Evolutionary conservation across 2,113 vertebrate genomes (phyloP).

Genomic region (Ageneiosus marmoratus): DNA sequence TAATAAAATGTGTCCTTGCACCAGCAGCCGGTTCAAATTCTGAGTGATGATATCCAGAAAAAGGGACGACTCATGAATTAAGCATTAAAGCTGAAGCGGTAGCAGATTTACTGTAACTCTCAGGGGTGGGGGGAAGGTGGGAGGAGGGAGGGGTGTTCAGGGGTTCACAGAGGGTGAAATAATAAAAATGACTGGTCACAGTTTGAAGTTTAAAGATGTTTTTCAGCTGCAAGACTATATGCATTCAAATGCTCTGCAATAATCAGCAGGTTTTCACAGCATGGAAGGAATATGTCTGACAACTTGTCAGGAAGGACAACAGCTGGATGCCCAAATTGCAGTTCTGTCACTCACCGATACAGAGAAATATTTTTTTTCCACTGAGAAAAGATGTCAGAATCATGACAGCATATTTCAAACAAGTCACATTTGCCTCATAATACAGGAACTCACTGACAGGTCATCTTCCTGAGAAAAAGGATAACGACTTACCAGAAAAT

Average conservation of each 20-base stretch:
- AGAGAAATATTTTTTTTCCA: not conserved
- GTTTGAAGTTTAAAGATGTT: not conserved
- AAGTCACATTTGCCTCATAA: slow-evolving; percentile 4
- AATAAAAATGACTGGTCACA: not conserved
- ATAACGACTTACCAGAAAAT: no score
- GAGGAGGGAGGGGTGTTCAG: no score
- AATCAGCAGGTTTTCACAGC: not conserved
- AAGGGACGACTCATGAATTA: slow-evolving; percentile 24
- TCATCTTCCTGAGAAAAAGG: not conserved
- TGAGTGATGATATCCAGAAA: slow-evolving; percentile 14
- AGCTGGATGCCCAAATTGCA: slow-evolving; percentile 23
- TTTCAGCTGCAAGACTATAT: not conserved
- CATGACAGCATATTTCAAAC: slow-evolving; percentile 23
- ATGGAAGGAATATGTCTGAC: not conserved
- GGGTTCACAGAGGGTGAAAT: not conserved
- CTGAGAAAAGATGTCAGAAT: slow-evolving; percentile 21
- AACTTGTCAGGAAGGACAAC: slow-evolving; percentile 27
- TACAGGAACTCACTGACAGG: slow-evolving; percentile 10
- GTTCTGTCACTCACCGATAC: slow-evolving; percentile 6
- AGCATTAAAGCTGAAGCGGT: not conserved
- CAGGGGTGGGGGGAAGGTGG: not conserved
- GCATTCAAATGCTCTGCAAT: slow-evolving; percentile 2
- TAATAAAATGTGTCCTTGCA: slow-evolving; percentile 65
- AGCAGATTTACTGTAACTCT: slow-evolving; percentile 6
- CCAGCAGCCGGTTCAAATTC: slow-evolving; percentile 38